These are phyloP conservation scores for Amyelois transitella DNA, from an alignment of 1,140 invertebrate genomes.

Conservation along the genomic window DNA sequence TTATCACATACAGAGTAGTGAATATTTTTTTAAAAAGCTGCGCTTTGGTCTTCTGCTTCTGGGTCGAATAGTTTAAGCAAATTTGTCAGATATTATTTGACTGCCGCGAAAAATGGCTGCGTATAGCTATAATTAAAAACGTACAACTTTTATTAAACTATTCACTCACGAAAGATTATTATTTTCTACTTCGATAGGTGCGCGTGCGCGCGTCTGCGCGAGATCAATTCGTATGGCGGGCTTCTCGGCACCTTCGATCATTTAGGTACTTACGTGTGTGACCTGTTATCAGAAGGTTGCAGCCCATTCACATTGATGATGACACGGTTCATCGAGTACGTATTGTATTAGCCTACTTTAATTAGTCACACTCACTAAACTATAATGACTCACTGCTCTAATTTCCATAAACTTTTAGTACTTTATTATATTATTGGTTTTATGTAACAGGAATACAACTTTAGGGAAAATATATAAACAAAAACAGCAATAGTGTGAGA, in stretches of 20 bases:
- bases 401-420: background rate
- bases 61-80: too few relatives aligned
- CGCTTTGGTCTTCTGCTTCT: constrained; percentile 42
- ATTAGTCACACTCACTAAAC: background rate
- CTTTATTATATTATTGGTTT: too few relatives aligned
- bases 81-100: too few relatives aligned
- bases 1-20: constrained; percentile 18
- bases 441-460: too few relatives aligned
- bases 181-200: constrained; percentile 3
- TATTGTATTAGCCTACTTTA: background rate
- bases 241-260: constrained; percentile 15
- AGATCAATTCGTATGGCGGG: constrained; percentile 37
- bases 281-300: constrained; percentile 53
- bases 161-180: too few relatives aligned
- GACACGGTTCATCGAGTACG: background rate
- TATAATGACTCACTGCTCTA: background rate
- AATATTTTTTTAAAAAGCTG: constrained; percentile 11
- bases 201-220: constrained; percentile 48
- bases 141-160: too few relatives aligned
- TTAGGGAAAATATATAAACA: too few relatives aligned
- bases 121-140: too few relatives aligned
- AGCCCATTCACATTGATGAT: background rate
- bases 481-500: too few relatives aligned
- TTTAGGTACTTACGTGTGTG: constrained; percentile 30
- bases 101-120: too few relatives aligned